Evolutionary conservation across 1,140 invertebrate species (phyloP).

Genomic region (Drosophila obscura): DNA sequence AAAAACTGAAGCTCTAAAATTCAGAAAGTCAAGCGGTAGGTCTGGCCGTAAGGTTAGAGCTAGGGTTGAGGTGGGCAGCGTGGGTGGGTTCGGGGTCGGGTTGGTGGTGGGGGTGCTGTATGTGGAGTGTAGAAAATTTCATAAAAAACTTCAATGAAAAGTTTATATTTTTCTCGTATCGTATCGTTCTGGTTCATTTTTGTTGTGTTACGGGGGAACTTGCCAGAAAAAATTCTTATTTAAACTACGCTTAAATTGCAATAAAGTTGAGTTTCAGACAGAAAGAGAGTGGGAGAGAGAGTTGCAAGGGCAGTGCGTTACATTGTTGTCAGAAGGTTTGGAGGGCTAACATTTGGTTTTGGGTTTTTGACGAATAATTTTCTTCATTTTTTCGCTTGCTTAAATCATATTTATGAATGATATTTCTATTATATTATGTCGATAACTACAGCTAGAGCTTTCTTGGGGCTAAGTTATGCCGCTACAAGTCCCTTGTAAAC

Average conservation of each 20-base stretch:
- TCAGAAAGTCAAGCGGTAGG: constrained; percentile 54
- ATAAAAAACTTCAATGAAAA: constrained; percentile 76
- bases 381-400: too few relatives aligned
- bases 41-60: neutral
- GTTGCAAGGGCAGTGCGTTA: constrained; percentile 11
- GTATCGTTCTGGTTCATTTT: constrained; percentile 12
- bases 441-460: too few relatives aligned
- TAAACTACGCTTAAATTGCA: constrained; percentile 80
- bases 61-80: too few relatives aligned
- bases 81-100: too few relatives aligned
- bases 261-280: constrained; percentile 43
- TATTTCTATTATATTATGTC: too few relatives aligned
- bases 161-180: constrained; percentile 36
- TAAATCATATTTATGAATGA: too few relatives aligned
- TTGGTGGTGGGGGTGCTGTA: neutral
- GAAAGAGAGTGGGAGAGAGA: constrained; percentile 12
- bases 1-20: constrained; percentile 42
- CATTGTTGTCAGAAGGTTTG: neutral
- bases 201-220: constrained; percentile 46
- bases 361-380: too few relatives aligned
- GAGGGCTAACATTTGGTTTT: too few relatives aligned
- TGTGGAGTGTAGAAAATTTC: constrained; percentile 63
- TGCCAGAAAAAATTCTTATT: constrained; percentile 73
- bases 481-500: too few relatives aligned
- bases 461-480: too few relatives aligned